These are phyloP conservation scores for Cetonia aurata DNA, from an alignment of 2,888 invertebrate species.

Conservation along the genomic window DNA sequence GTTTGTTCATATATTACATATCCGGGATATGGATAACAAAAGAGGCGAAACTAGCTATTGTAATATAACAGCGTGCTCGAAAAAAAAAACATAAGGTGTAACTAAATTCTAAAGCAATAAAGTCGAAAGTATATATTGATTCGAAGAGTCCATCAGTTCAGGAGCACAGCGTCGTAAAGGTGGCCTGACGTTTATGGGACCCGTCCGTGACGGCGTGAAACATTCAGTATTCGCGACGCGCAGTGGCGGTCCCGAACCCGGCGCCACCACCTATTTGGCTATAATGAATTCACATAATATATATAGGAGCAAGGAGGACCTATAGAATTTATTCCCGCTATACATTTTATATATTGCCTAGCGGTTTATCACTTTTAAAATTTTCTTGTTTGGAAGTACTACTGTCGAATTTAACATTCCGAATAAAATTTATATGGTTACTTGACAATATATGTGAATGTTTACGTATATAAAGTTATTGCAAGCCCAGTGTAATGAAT, in stretches of 20 bases:
- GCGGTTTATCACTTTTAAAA: conserved; percentile 39
- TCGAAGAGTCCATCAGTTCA: conserved; percentile 51
- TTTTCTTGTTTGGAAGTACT: conserved; percentile 36
- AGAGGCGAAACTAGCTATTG: not conserved
- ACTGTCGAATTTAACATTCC: conserved; percentile 39
- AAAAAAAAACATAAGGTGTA: conserved; percentile 47
- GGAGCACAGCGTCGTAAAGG: conserved; percentile 50
- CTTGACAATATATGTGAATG: conserved; percentile 39
- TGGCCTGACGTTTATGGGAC: conserved; percentile 48
- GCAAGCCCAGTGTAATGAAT: conserved; percentile 30
- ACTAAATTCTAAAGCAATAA: conserved; percentile 48
- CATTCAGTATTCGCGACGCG: conserved; percentile 49
- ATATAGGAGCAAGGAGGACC: conserved; percentile 40
- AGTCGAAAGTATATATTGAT: conserved; percentile 51
- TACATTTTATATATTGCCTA: conserved; percentile 36
- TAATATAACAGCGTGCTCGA: conserved; percentile 32
- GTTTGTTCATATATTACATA: not conserved
- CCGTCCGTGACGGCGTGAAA: conserved; percentile 46
- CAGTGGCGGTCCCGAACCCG: conserved; percentile 41
- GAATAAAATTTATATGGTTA: conserved; percentile 33
- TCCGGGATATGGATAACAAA: not conserved
- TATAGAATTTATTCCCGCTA: conserved; percentile 45
- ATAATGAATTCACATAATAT: conserved; percentile 48
- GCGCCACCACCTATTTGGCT: conserved; percentile 49
- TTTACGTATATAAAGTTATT: conserved; percentile 39